Evolutionary conservation across 2,797 vertebrate genomes (phyloP), one percentile per base, ranked within the genome.

Genomic region (Antrozous pallidus): DNA sequence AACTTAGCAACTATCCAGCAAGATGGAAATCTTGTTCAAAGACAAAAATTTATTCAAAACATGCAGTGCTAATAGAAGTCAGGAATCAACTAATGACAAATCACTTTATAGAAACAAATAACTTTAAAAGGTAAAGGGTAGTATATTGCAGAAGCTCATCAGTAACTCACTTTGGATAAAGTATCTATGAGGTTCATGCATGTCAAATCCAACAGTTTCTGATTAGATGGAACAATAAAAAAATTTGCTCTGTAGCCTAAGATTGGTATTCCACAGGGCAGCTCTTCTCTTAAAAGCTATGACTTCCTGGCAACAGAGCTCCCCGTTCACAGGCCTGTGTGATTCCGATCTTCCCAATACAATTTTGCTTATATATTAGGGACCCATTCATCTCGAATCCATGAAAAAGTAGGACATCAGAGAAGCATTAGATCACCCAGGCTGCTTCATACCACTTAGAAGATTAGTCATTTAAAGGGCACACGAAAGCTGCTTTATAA

Each of bases 41-140:
- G 84, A 88, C 83, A 90, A 82, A 65, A 94, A 89, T 63, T 47
- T 88, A 73, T 96, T 97, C 87, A 95, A 93, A 40, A 80, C 63
- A 38, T 51, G 6, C 28, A 54, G 45, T 75, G 54, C 80, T 71
- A 58, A 33, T 10, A 61, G 36, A 40, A 88, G 36, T 51, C 71
- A 69, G 54, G 42, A 77, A 70, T 77, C 56, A 36, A 56, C 56
- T 74, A 88, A 84, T 28, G n/a, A 42, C 54, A 93, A 78, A 45
- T 14, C n/a, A 36, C 22, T n/a, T n/a, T n/a, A 40, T 0, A 88
- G 36, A 82, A 87, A 73, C 3, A 67, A 88, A 86, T 17, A 20
- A 47, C 75, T 63, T 75, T 73, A 81, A 20, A 70, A 90, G 36
- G 24, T 61, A 69, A 78, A 49, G 5, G 14, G 22, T 97, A 85